Evolutionary conservation across 1,140 invertebrate species (phyloP).

Genomic region (Whitmania pigra): DNA sequence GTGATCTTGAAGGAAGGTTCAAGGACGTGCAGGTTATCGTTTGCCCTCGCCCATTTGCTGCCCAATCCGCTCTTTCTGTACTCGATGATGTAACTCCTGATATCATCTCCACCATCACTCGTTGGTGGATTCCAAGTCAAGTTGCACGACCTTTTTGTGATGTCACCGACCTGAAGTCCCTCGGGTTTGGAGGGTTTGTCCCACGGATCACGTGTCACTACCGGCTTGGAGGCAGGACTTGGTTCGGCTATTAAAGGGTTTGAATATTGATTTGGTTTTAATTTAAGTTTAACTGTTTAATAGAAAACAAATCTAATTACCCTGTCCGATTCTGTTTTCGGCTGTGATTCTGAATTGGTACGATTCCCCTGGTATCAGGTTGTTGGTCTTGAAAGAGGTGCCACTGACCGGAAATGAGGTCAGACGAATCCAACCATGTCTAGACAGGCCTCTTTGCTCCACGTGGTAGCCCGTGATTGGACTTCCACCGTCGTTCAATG

Average conservation of each 20-base stretch:
- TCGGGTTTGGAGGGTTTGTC: constrained; percentile 44
- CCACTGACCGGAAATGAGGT: constrained; percentile 61
- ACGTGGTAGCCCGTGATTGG: constrained; percentile 87
- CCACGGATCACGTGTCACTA: constrained; percentile 87
- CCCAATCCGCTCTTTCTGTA: constrained; percentile 81
- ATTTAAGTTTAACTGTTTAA: no score
- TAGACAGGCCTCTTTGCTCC: constrained; percentile 57
- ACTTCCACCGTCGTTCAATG: constrained; percentile 65
- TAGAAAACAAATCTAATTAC: constrained; percentile 34
- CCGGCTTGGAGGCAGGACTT: constrained; percentile 69
- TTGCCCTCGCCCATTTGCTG: constrained; percentile 71
- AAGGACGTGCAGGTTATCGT: constrained; percentile 30
- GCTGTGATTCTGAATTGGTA: constrained; percentile 94
- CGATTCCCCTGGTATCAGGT: constrained; percentile 82
- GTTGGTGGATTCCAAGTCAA: constrained; percentile 55
- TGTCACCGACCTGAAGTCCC: constrained; percentile 13
- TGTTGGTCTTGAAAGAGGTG: constrained; percentile 53
- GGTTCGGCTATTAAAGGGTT: constrained; percentile 52
- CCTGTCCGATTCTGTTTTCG: constrained; percentile 84
- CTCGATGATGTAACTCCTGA: constrained; percentile 71
- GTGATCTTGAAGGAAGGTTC: constrained; percentile 58
- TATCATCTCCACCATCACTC: constrained; percentile 72
- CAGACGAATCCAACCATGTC: constrained; percentile 51
- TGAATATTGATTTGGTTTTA: no score
- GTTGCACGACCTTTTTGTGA: constrained; percentile 23